Conservation (phyloP, 2,113 vertebrate species). For the Podarcis raffonei region DNA sequence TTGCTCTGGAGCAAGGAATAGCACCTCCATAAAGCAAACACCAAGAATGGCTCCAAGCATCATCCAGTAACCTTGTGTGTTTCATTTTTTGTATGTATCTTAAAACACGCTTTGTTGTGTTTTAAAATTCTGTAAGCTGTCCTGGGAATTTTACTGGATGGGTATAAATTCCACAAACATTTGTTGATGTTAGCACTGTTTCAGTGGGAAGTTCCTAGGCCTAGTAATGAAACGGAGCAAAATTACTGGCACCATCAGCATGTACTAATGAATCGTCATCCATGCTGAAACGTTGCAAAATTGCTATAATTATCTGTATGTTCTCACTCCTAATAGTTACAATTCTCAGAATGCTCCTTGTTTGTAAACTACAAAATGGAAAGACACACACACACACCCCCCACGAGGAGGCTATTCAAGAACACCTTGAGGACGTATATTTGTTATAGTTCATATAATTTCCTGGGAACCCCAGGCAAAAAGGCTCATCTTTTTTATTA, state of each 20-base stretch:
- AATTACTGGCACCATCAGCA: not conserved
- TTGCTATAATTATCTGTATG: not conserved
- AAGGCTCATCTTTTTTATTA: not conserved
- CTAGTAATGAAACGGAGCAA: not conserved
- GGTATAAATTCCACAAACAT: not conserved
- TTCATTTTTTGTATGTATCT: not conserved
- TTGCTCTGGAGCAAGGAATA: not conserved
- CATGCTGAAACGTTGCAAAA: not conserved
- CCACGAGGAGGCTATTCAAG: not conserved
- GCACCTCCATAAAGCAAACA: not conserved
- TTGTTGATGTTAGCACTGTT: not conserved
- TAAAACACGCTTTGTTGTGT: not conserved
- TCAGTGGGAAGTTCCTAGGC: not conserved
- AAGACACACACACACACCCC: not conserved
- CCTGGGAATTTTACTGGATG: not conserved
- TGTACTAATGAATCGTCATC: slow-evolving; percentile 9
- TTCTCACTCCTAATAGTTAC: not conserved
- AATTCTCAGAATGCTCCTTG: not conserved
- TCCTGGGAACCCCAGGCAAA: not conserved
- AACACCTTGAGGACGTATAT: not conserved
- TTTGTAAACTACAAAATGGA: not conserved
- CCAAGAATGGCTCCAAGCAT: too few species aligned
- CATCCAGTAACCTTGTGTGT: not conserved
- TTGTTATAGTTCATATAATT: not conserved
- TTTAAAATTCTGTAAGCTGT: not conserved